phyloP scores from a whole-genome alignment of 92 coral and sea anemone species.

The Isaurus tuberculatus region DNA sequence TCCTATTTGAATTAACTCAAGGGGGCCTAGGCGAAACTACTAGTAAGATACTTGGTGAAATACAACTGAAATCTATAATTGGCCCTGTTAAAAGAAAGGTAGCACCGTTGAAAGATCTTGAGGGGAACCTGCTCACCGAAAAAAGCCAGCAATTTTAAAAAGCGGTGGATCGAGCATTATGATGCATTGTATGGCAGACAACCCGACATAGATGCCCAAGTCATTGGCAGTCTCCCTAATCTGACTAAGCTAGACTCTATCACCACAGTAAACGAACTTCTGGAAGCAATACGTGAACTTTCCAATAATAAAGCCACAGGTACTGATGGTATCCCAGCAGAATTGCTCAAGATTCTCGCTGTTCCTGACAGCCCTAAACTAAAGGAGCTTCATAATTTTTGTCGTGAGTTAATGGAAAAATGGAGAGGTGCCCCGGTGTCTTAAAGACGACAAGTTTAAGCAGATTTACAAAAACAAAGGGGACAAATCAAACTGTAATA shows the following conservation, averaged over 20 bases:
- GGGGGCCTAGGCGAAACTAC: no score
- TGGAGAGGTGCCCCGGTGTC: background rate
- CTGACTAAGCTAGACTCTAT: constrained; percentile 4
- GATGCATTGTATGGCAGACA: background rate
- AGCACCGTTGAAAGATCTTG: constrained; percentile 4
- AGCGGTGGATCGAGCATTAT: constrained; percentile 1
- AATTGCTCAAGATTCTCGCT: constrained; percentile 7
- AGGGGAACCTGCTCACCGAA: constrained; percentile 1
- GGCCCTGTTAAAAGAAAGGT: constrained; percentile 2
- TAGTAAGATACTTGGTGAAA: no score
- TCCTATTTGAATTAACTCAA: no score
- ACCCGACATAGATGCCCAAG: constrained; percentile 1
- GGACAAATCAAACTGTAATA: constrained; percentile 10
- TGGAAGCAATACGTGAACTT: constrained; percentile 14
- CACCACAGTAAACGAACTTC: background rate
- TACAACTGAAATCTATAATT: background rate
- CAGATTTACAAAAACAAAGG: background rate
- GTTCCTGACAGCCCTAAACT: constrained; percentile 6
- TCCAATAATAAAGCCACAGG: constrained; percentile 14
- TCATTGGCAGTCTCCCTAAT: background rate
- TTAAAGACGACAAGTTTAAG: background rate
- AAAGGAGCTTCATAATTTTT: constrained; percentile 12
- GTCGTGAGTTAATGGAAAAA: constrained; percentile 7
- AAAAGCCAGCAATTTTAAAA: background rate
- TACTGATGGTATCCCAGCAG: constrained; percentile 20